Percentiles rank a stretch among this genome's conserved stretches.
Conservation (phyloP, 1,140 invertebrate genomes). For the Drosophila baimaii region DNA sequence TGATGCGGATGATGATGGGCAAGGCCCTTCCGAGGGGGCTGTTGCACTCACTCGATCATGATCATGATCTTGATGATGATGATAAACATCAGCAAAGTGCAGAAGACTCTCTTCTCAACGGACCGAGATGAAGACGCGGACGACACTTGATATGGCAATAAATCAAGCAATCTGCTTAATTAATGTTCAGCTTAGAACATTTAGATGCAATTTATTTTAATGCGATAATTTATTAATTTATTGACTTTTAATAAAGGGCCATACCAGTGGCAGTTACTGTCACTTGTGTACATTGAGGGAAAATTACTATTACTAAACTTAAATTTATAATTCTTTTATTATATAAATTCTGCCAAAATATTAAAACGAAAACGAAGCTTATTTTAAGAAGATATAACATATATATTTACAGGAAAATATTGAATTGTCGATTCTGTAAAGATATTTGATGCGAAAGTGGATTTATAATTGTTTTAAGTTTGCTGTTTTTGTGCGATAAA, state of each 20-base stretch:
- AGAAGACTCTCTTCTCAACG: constrained; percentile 23
- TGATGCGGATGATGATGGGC: not conserved
- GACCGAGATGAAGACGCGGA: constrained; percentile 38
- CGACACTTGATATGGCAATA: constrained; percentile 84
- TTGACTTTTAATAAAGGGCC: constrained; percentile 78
- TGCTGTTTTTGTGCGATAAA: too few relatives aligned
- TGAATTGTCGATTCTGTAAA: too few relatives aligned
- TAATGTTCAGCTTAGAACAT: constrained; percentile 84
- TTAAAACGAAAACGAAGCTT: not conserved
- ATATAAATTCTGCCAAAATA: too few relatives aligned
- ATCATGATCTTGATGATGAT: constrained; percentile 19
- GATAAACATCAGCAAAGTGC: constrained; percentile 73
- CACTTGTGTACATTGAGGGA: not conserved
- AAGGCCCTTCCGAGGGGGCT: constrained; percentile 5
- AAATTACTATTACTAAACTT: too few relatives aligned
- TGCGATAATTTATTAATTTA: constrained; percentile 84
- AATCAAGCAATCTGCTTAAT: constrained; percentile 84
- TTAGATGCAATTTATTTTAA: constrained; percentile 84
- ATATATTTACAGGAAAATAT: too few relatives aligned
- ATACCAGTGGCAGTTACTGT: constrained; percentile 27
- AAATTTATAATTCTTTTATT: not conserved
- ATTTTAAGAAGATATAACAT: not conserved
- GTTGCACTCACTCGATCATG: constrained; percentile 46
- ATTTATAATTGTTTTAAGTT: too few relatives aligned
- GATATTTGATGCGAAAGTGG: too few relatives aligned